Base-by-base conservation (phyloP, 2,113 vertebrate genomes). In the Tinamus guttatus region DNA sequence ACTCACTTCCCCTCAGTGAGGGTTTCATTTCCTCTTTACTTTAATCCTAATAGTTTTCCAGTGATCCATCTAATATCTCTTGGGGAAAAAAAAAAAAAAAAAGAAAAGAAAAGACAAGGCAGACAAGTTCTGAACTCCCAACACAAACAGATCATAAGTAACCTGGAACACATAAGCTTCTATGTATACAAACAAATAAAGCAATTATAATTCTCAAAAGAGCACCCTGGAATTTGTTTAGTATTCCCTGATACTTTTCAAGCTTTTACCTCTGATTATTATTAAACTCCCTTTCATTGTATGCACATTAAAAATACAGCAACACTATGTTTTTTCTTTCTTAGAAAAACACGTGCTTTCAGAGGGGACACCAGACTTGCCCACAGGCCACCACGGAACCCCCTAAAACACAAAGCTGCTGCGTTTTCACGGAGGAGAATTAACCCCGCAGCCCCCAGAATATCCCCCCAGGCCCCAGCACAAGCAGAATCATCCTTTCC, bases 111-210 rank as follows among this genome's bases (percentile, higher is more conserved):
- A 45, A 96, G 90, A 65, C 87, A 71, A 59, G 82, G 88, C 68
- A 92, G 88, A 89, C 90, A 90, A 94, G 95, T 86, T 88, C 85
- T 76, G 83, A 94, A 92, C 88, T 96, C 85, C 79, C 77, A 91
- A 89, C 7, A 8, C 79, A 95, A 95, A 93, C 93, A 94, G 82
- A 51, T 90, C 85, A 93, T 81, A 94, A 81, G 80, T 83, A 92
- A 77, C 51, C 90, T 94, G 93, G 94, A 96, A 94, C 91, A 95
- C 93, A 91, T 59, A 22, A 8, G 47, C 67, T 86, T 45, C 51
- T 0, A 1, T 49, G 51, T 75, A 87, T 15, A 62, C 43, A 41
- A 16, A 69, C 24, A n/a, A 41, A 64, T 30, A 81, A 32, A 58
- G 92, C 3, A 63, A 28, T 92, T 70, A 70, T 51, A 81, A 74